Base-by-base conservation (phyloP, 1,140 invertebrate genomes). In the Lordiphosa stackelbergi region DNA sequence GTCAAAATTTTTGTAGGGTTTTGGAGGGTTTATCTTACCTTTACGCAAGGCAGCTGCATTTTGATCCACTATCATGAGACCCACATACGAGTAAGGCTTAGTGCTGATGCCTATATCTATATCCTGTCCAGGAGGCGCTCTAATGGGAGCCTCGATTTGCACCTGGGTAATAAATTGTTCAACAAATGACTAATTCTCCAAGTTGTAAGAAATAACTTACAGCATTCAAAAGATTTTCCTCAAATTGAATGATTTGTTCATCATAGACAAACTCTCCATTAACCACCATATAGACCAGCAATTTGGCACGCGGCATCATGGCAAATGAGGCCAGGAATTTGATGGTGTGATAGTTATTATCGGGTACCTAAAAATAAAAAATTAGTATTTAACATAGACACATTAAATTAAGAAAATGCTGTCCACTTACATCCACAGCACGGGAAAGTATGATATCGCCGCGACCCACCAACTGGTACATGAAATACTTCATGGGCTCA, bases 1-100 rank as follows among this genome's bases (percentile, higher is more conserved):
- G 16, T 16, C n/a, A n/a, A 16, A 16, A 16, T 16, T 16, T 16
- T 16, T 16, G 1, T 16, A 16, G 16, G 16, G 1, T 16, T 16
- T 16, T 16, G 16, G 16, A 16, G 2, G 16, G 16, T 16, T 16
- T 19, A 19, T 19, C 19, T 91, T 91, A 72, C 91, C 91, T 83
- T 89, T 91, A 71, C 92, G 92, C 4, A 98, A 88, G 1, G 94
- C 78, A 1, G 94, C 81, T 0, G 96, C 93, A 88, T 95, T 95
- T 86, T 97, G 95, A 89, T 98, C 96, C 9, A 98, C 92, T 2
- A 94, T 94, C 73, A 97, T 89, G 10, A 98, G 85, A 49, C 95
- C 95, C 58, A 98, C 92, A 72, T 93, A 94, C 2, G 96, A 96
- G 85, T 96, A 94, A 1, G 96, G 94, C 77, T 93, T 94, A 0